Conservation (phyloP, 1,140 invertebrate genomes). For the Panagrolaimus sp. region DNA sequence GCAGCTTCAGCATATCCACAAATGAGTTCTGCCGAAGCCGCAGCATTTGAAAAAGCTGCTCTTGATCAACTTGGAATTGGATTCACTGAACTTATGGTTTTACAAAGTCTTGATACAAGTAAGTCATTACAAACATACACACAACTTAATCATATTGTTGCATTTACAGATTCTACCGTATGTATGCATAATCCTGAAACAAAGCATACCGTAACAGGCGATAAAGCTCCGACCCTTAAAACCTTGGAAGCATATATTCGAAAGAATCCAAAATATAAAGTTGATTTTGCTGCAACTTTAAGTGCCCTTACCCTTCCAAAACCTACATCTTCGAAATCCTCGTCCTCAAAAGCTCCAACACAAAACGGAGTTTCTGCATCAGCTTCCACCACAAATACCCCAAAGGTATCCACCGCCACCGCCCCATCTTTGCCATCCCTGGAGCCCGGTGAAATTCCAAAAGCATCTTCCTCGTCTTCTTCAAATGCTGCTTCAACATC, state of each 20-base stretch:
- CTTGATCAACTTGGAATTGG: slow-evolving; percentile 13
- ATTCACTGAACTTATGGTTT: neutral
- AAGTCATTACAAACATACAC: slow-evolving; percentile 2
- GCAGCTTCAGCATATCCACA: neutral
- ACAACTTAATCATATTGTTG: slow-evolving; percentile 6
- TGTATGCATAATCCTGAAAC: slow-evolving; percentile 62
- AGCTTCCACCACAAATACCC: slow-evolving; percentile 14
- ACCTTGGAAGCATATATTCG: slow-evolving; percentile 61
- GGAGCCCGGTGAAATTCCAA: slow-evolving; percentile 42
- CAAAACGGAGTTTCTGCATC: too few relatives aligned
- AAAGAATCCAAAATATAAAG: slow-evolving; percentile 59
- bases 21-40: neutral
- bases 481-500: slow-evolving; percentile 22
- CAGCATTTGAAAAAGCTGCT: neutral
- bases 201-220: slow-evolving; percentile 60
- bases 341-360: too few relatives aligned
- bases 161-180: slow-evolving; percentile 52
- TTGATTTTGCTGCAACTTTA: slow-evolving; percentile 29
- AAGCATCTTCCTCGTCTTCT: slow-evolving; percentile 27
- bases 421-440: slow-evolving; percentile 6
- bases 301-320: neutral
- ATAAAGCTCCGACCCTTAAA: slow-evolving; percentile 62
- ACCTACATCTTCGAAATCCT: too few relatives aligned
- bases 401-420: neutral
- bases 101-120: neutral